phyloP scores from a whole-genome alignment of 2,888 invertebrate species.

The Hylaea fasciaria region DNA sequence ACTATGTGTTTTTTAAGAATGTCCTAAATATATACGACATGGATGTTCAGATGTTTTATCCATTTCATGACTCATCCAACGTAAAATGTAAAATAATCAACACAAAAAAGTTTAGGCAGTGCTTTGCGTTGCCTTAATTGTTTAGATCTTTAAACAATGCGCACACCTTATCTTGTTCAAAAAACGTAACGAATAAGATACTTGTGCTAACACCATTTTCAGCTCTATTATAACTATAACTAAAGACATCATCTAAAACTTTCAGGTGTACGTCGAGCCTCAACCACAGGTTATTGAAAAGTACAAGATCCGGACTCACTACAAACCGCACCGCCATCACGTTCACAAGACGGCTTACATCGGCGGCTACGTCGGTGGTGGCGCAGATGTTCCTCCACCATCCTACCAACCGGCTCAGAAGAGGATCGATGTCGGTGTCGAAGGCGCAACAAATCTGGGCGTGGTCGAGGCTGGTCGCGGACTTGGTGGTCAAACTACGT shows the following conservation, averaged over 20 bases:
- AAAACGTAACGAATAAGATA: too few relatives aligned
- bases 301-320: constrained; percentile 59
- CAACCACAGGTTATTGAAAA: constrained; percentile 63
- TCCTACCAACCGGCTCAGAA: constrained; percentile 61
- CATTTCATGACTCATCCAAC: too few relatives aligned
- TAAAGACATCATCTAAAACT: constrained; percentile 14
- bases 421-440: constrained; percentile 64
- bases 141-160: too few relatives aligned
- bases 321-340: constrained; percentile 67
- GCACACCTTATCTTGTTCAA: too few relatives aligned
- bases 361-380: constrained; percentile 65
- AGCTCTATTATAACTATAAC: too few relatives aligned
- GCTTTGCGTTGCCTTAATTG: too few relatives aligned
- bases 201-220: neutral
- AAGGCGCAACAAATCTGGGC: constrained; percentile 46
- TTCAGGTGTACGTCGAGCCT: constrained; percentile 64
- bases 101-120: too few relatives aligned
- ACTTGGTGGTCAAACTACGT: constrained; percentile 52
- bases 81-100: too few relatives aligned
- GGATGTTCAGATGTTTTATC: neutral
- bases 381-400: constrained; percentile 46
- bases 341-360: constrained; percentile 64
- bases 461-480: constrained; percentile 37
- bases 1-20: neutral
- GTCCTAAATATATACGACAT: constrained; percentile 3